Base-by-base conservation (phyloP, 2,113 vertebrate genomes). In the Numida meleagris region DNA sequence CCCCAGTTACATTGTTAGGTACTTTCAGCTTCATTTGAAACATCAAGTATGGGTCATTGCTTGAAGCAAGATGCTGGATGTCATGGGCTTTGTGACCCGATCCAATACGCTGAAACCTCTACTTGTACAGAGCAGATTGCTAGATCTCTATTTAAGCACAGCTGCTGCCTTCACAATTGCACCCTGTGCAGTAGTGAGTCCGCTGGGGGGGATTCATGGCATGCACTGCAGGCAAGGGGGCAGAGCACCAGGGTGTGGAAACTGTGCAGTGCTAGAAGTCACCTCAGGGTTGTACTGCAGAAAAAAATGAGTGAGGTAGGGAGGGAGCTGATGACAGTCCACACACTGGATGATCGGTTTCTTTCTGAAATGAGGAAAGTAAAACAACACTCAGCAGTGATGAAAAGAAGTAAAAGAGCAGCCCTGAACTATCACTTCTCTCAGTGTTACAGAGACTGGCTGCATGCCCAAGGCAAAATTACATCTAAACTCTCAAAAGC, bases 391-490 rank as follows among this genome's bases (percentile, higher is more conserved):
- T 96, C 91, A 90, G 74, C 72, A 51, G 82, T 72, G 86, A 86
- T 75, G 79, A 91, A 83, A 88, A 88, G 71, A 94, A 85, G 88
- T 65, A 95, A 95, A 92, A 95, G 93, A 96, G 76, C 96, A 97
- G 94, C 84, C 84, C 86, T 93, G 90, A 97, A 96, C 95, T 78
- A 90, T 91, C 91, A 73, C 85, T 96, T 90, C 80, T 87, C 83
- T 85, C 61, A 82, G 75, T 7, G 55, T 88, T 95, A 79, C 79
- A 89, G 85, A 12, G 25, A 63, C 82, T 97, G 96, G 95, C 96
- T 91, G 86, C 0, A 2, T 59, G 97, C 97, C 96, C 95, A 84
- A 79, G 92, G 94, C 82, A 97, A 95, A 97, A 97, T 97, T 94
- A 90, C 62, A 83, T 91, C 70, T 73, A 91, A 97, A 95, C 94